Base-by-base conservation (phyloP, 1,140 invertebrate species). In the Euglossa dilemma region DNA sequence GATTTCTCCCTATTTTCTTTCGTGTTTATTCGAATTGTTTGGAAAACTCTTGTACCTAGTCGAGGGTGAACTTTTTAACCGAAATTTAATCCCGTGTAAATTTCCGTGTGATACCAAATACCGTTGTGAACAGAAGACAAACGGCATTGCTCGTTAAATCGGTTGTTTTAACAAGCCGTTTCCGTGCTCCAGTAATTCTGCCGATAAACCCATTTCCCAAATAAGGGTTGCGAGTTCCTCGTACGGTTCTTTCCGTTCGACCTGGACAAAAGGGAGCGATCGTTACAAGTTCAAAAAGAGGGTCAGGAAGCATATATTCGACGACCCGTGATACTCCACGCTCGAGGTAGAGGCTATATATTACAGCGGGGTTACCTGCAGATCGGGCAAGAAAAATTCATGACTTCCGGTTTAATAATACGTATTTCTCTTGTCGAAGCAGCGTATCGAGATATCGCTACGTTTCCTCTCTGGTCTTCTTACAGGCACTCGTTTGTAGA, bases 101-200 rank as follows among this genome's bases (percentile, higher is more conserved):
- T 69, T 18, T 25, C 7, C 2, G n/a, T n/a, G 67, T 12, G 50
- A 36, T 63, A 18, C 28, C 36, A 63, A 64, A 43, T 18, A 63
- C 6, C 12, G 23, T 47, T 25, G 20, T 14, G 18, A 69, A 4
- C 1, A 45, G 18, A 8, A 45, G 6, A 6, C 18, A 12, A 50
- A 25, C 9, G 47, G 25, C 8, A 16, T 25, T 8, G 56, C 18
- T 74, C 12, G 54, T 75, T 61, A 28, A 61, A 61, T 61, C 18
- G 11, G 11, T 61, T 75, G 23, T 43, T 59, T 59, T 61, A 75
- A 75, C 56, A 47, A 75, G 45, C 57, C 28, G 36, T 43, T 56
- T 57, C 25, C 45, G 20, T 25, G 23, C 23, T 28, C 8, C 45
- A 25, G 28, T 28, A 20, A 23, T 63, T 76, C 25, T 12, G 11